Evolutionary conservation across 1,140 invertebrate species (phyloP).

Genomic region (Nasonia vitripennis): DNA sequence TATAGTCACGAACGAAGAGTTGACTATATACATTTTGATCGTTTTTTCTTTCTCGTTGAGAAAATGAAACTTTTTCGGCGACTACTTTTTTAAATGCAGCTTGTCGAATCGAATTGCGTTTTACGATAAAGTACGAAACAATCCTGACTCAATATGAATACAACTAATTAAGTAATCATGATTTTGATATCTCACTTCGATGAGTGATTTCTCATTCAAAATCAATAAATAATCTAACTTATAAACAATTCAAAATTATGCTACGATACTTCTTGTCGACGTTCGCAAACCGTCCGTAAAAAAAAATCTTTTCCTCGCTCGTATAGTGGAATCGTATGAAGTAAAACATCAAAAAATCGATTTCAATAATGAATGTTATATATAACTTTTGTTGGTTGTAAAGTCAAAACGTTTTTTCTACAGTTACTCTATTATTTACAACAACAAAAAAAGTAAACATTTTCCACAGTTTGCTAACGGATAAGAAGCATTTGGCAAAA

Average conservation of each 20-base stretch:
- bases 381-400: neutral
- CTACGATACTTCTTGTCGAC: neutral
- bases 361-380: neutral
- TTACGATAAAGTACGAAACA: no score
- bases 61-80: neutral
- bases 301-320: neutral
- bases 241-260: neutral
- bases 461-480: no score
- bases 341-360: neutral
- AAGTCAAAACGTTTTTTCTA: no score
- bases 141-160: neutral
- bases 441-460: no score
- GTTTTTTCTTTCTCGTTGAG: neutral
- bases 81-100: constrained; percentile 26
- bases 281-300: neutral
- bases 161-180: neutral
- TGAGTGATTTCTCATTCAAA: neutral
- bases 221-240: neutral
- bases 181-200: neutral
- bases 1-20: neutral
- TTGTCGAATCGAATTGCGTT: neutral
- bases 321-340: neutral
- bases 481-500: no score
- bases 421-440: no score
- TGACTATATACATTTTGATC: constrained; percentile 30